Base-by-base conservation (phyloP, 2,888 invertebrate species). In the Dendrolimus pini region DNA sequence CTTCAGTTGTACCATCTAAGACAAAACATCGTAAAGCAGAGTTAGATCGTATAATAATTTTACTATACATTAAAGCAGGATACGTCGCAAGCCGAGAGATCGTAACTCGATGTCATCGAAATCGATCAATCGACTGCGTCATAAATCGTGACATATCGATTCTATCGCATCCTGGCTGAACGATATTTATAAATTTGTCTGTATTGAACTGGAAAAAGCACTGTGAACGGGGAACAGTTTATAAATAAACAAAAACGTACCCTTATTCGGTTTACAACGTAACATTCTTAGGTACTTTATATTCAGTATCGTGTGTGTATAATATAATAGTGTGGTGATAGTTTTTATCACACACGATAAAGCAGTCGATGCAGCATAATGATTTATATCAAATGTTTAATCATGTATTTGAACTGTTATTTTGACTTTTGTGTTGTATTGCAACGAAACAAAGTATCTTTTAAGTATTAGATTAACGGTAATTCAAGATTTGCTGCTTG, bases 101-200 rank as follows among this genome's bases (percentile, higher is more conserved):
- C 74, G 78, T 82, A 83, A 83, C 82, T 82, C 74, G 75, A 69
- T 75, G 81, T 82, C 82, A 83, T 85, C 82, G 75, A 82, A 85
- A 87, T 87, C 85, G 80, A 87, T 88, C 88, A 87, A 77, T 70
- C 72, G 79, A 78, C 78, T 80, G 80, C 80, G 74, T 76, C 78
- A 86, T 89, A 89, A 89, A 89, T 89, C 82, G 82, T 69, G 70
- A 76, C 81, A 72, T 81, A 85, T 87, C 87, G 85, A 83, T 85
- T 83, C 83, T 85, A 89, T 89, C 88, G 81, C 81, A 81, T 80
- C 80, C 74, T 77, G 66, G 74, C 65, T 78, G 76, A 85, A 86
- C 87, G 84, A 86, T 85, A 84, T 87, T 88, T 89, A 89, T 89
- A 90, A 88, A 89, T 90, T 89, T 89, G 89, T 89, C 89, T 89